Percentiles rank a stretch among this genome's conserved stretches.
These are phyloP conservation scores for Eudasyphora cyanicolor DNA, from an alignment of 2,888 invertebrate species.

Conservation along the genomic window DNA sequence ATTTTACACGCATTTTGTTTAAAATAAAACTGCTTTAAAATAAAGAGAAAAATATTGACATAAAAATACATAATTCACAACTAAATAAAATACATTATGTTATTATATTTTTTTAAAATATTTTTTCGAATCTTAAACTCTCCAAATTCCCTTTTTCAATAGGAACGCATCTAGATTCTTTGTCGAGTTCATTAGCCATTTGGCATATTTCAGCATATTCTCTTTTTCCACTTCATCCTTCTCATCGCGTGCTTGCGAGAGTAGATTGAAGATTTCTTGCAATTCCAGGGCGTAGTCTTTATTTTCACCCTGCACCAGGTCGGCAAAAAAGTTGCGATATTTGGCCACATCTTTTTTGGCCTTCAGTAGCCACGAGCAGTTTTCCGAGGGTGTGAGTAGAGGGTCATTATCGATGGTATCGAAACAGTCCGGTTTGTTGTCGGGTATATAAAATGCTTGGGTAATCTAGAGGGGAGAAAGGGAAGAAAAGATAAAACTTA, in stretches of 20 bases:
- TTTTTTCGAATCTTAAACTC: slow-evolving; percentile 55
- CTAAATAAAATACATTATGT: slow-evolving; percentile 37
- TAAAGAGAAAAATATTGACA: slow-evolving; percentile 5
- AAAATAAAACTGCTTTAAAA: neutral
- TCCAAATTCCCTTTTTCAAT: slow-evolving; percentile 64
- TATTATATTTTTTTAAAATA: neutral
- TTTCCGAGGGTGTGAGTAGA: slow-evolving; percentile 42
- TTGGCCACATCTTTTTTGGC: slow-evolving; percentile 66
- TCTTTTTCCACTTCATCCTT: slow-evolving; percentile 62
- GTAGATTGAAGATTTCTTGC: slow-evolving; percentile 67
- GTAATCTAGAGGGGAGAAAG: slow-evolving; percentile 51
- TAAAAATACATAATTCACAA: slow-evolving; percentile 21
- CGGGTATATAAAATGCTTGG: slow-evolving; percentile 61
- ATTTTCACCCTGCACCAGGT: slow-evolving; percentile 68
- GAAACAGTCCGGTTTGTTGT: slow-evolving; percentile 58
- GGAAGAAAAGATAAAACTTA: too few relatives aligned
- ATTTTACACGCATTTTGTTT: slow-evolving; percentile 7
- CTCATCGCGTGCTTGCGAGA: slow-evolving; percentile 65
- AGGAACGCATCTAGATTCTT: slow-evolving; percentile 67
- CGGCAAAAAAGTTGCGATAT: slow-evolving; percentile 68
- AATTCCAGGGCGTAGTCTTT: slow-evolving; percentile 67
- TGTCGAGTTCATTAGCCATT: slow-evolving; percentile 67
- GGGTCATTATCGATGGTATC: slow-evolving; percentile 63
- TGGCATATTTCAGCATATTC: slow-evolving; percentile 62
- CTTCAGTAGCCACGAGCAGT: slow-evolving; percentile 64